phyloP scores from a whole-genome alignment of 2,113 vertebrate species.

The Zosterops lateralis region DNA sequence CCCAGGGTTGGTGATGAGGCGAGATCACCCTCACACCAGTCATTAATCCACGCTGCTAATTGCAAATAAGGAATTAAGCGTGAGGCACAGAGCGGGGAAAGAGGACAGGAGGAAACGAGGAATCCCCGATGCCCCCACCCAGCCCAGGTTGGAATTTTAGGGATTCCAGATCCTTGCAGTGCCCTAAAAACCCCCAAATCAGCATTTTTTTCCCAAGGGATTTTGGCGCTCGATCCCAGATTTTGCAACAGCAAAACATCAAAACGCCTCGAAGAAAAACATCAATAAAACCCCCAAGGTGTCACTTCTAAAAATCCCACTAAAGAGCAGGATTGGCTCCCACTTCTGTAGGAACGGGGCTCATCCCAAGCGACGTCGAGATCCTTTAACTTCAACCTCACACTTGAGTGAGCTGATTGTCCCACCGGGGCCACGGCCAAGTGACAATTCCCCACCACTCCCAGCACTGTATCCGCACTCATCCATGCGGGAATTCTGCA shows the following conservation, averaged over 20 bases:
- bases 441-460: neutral
- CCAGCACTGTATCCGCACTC: neutral
- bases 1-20: accelerated
- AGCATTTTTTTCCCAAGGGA: accelerated
- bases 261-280: accelerated
- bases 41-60: accelerated
- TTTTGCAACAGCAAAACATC: neutral
- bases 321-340: neutral
- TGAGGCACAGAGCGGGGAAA: neutral
- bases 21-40: accelerated
- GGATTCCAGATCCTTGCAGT: neutral
- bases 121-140: accelerated
- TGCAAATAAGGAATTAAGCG: accelerated
- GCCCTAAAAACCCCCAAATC: neutral
- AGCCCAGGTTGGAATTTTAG: neutral
- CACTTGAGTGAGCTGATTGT: constrained; percentile 9
- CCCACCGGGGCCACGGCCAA: neutral
- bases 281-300: accelerated
- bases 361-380: neutral
- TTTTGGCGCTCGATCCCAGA: accelerated
- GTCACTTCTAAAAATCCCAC: neutral
- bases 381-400: constrained; percentile 31
- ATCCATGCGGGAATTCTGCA: neutral
- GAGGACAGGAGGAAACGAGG: neutral
- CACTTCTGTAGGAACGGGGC: neutral